phyloP scores from a whole-genome alignment of 2,888 invertebrate genomes.

The Nasonia oneida region DNA sequence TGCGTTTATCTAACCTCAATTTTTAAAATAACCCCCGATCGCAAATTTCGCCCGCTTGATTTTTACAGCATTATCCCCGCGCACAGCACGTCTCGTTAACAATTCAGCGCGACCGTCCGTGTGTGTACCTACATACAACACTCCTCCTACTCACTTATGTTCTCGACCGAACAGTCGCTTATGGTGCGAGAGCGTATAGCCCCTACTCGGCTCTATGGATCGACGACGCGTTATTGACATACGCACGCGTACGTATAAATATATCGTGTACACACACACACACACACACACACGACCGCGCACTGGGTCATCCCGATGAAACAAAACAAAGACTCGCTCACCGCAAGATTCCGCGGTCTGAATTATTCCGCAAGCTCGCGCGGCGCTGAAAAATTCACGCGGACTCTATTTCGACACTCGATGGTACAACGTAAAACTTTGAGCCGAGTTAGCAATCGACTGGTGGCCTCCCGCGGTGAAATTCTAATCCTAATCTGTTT shows the following conservation, averaged over 20 bases:
- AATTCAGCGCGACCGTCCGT: no score
- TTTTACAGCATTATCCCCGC: not conserved
- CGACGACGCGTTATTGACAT: not conserved
- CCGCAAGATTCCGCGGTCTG: not conserved
- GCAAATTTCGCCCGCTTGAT: not conserved
- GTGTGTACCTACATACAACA: no score
- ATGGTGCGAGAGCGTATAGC: not conserved
- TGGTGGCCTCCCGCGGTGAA: not conserved
- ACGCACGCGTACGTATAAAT: not conserved
- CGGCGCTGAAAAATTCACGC: not conserved
- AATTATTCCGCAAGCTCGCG: not conserved
- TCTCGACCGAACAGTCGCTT: not conserved
- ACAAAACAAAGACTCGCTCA: not conserved
- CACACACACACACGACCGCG: not conserved
- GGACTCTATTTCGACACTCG: not conserved
- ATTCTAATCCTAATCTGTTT: conserved; percentile 50
- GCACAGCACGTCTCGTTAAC: not conserved
- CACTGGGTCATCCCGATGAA: not conserved
- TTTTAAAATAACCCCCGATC: conserved; percentile 43
- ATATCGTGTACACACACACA: not conserved
- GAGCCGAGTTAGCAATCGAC: not conserved
- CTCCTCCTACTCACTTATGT: not conserved
- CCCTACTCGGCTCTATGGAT: not conserved
- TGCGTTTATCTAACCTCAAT: conserved; percentile 57
- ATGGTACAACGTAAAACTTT: conserved; percentile 33